These are phyloP conservation scores for Onychostoma macrolepis DNA, from an alignment of 2,113 vertebrate genomes.

Conservation along the genomic window DNA sequence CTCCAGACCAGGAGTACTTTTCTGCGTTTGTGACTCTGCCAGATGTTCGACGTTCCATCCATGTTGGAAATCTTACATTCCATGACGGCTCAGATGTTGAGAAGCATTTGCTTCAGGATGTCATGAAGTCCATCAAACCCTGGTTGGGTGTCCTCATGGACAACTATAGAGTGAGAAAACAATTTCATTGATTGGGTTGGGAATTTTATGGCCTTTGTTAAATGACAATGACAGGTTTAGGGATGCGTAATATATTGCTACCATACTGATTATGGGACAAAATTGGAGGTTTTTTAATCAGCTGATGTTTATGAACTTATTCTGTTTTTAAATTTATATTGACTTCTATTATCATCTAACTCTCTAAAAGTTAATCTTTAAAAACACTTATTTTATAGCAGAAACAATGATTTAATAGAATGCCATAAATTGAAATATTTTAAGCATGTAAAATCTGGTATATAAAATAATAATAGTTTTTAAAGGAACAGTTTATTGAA, in stretches of 20 bases:
- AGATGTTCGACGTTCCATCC: constrained; percentile 78
- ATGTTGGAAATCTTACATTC: constrained; percentile 84
- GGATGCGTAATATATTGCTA: background rate
- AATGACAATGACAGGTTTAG: background rate
- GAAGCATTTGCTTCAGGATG: constrained; percentile 81
- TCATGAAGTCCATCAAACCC: constrained; percentile 84
- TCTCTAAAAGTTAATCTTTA: no score
- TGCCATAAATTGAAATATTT: no score
- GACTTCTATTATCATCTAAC: no score
- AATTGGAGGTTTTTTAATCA: no score
- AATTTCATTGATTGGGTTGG: background rate
- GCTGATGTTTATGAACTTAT: no score
- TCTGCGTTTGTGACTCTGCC: constrained; percentile 78
- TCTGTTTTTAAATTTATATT: no score
- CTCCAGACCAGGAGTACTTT: constrained; percentile 79
- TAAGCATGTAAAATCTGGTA: no score
- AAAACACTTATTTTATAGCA: no score
- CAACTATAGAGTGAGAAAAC: constrained; percentile 82
- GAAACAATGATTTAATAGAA: no score
- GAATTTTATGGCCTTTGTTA: background rate
- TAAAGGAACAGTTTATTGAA: no score
- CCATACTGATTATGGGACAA: background rate
- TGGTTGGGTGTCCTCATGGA: constrained; percentile 87
- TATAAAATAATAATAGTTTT: no score
- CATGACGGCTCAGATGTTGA: constrained; percentile 77